Percentiles rank a stretch among this genome's conserved stretches.
Evolutionary conservation across 2,113 vertebrate genomes (phyloP).

Genomic region (Pteronura brasiliensis): DNA sequence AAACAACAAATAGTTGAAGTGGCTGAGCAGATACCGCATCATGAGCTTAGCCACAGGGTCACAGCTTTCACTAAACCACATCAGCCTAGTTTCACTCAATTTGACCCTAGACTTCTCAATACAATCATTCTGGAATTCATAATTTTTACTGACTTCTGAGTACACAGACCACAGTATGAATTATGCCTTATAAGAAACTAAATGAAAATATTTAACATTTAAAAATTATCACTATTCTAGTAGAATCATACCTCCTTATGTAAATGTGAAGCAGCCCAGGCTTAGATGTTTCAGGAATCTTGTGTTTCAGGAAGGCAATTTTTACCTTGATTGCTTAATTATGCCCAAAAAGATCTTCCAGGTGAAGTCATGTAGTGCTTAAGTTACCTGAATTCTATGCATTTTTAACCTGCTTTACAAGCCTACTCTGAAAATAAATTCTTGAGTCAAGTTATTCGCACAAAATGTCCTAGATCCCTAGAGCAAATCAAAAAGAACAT

Average conservation of each 20-base stretch:
- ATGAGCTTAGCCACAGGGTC: not conserved
- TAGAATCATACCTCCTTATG: not conserved
- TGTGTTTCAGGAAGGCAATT: conserved; percentile 2
- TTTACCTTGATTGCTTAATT: not conserved
- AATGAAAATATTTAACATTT: not conserved
- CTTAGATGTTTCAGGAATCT: not conserved
- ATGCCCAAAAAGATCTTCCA: not conserved
- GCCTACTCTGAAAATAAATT: conserved; percentile 47
- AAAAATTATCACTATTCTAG: not conserved
- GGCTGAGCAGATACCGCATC: not conserved
- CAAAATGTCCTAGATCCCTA: not conserved
- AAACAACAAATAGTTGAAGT: not conserved
- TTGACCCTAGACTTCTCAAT: not conserved
- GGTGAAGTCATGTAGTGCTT: not conserved
- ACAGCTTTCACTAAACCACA: not conserved
- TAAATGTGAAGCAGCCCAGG: not conserved
- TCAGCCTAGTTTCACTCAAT: not conserved
- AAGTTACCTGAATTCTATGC: conserved; percentile 21
- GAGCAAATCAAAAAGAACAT: conserved; percentile 26
- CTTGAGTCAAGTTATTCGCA: not conserved
- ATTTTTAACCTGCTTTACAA: conserved; percentile 47
- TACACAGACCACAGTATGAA: not conserved
- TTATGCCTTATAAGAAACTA: conserved; percentile 23
- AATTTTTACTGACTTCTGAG: not conserved
- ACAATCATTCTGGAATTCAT: not conserved